These are phyloP conservation scores for Hydrotaea cyrtoneurina DNA, from an alignment of 2,888 invertebrate species.

Conservation along the genomic window DNA sequence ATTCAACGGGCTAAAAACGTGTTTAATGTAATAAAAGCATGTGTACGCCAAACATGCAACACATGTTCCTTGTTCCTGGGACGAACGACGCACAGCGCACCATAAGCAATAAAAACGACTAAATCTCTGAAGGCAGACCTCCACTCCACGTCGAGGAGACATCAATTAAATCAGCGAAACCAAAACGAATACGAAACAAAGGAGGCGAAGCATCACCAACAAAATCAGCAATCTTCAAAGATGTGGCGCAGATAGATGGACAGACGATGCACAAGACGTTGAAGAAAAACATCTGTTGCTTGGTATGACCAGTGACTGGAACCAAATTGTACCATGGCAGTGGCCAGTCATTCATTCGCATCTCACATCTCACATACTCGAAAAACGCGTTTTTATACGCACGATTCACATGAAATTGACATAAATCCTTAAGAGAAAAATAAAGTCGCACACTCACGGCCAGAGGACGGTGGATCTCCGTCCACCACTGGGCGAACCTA, in stretches of 20 bases:
- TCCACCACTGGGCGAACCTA: background rate
- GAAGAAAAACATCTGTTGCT: slow-evolving; percentile 61
- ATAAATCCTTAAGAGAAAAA: slow-evolving; percentile 52
- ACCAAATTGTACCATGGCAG: slow-evolving; percentile 9
- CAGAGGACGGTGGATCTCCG: background rate
- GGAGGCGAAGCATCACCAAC: slow-evolving; percentile 35
- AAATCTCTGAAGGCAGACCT: background rate
- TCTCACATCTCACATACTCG: slow-evolving; percentile 28
- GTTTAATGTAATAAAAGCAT: slow-evolving; percentile 63
- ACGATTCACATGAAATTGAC: slow-evolving; percentile 51
- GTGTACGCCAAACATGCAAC: slow-evolving; percentile 64
- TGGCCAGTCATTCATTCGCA: slow-evolving; percentile 23
- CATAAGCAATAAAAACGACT: background rate
- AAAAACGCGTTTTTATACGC: slow-evolving; percentile 56
- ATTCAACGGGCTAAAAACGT: slow-evolving; percentile 64
- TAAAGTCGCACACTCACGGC: slow-evolving; percentile 20
- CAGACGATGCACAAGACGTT: slow-evolving; percentile 11
- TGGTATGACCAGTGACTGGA: slow-evolving; percentile 21
- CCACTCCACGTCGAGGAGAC: slow-evolving; percentile 58
- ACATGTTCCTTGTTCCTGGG: slow-evolving; percentile 56
- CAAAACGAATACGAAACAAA: slow-evolving; percentile 65
- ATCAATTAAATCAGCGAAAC: slow-evolving; percentile 63
- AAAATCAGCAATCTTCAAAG: slow-evolving; percentile 47
- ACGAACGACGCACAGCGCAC: slow-evolving; percentile 3
- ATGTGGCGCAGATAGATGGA: slow-evolving; percentile 29